Evolutionary conservation across 2,797 vertebrate genomes (phyloP).

Genomic region (Natrix natrix): DNA sequence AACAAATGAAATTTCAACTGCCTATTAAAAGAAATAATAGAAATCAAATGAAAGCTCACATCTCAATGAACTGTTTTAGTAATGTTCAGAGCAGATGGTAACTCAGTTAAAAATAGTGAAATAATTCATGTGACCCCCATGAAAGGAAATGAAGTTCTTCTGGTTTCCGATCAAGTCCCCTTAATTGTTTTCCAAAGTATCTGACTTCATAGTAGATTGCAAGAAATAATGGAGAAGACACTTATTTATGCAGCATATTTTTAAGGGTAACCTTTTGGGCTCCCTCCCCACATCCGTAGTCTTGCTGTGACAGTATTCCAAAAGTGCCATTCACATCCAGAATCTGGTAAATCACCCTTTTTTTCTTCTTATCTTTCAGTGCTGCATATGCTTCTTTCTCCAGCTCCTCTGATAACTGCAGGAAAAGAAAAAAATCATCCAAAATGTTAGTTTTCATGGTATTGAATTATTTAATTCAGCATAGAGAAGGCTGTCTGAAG

Average conservation of each 20-base stretch:
- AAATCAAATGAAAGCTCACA: constrained; percentile 46
- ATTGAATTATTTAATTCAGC: constrained; percentile 1
- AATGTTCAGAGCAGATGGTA: constrained; percentile 56
- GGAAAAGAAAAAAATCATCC: constrained; percentile 60
- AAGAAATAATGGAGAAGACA: constrained; percentile 63
- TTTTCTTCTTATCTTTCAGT: constrained; percentile 52
- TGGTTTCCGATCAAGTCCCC: constrained; percentile 52
- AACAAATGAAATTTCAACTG: constrained; percentile 60
- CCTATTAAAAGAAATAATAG: constrained; percentile 58
- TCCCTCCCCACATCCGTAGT: constrained; percentile 61
- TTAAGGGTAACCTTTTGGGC: constrained; percentile 45
- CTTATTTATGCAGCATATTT: constrained; percentile 52
- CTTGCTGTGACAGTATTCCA: constrained; percentile 41
- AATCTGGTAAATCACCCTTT: constrained; percentile 33
- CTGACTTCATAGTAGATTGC: constrained; percentile 55
- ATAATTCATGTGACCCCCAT: constrained; percentile 44
- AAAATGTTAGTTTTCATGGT: constrained; percentile 31
- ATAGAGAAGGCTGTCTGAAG: neutral
- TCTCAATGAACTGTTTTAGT: constrained; percentile 53
- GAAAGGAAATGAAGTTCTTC: constrained; percentile 53
- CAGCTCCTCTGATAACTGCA: constrained; percentile 76
- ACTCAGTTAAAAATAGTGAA: constrained; percentile 43
- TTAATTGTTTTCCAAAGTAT: constrained; percentile 58
- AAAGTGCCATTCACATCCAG: constrained; percentile 49
- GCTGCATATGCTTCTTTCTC: constrained; percentile 60